phyloP scores from a whole-genome alignment of 2,888 invertebrate species.

The Amphiduros pacificus region DNA sequence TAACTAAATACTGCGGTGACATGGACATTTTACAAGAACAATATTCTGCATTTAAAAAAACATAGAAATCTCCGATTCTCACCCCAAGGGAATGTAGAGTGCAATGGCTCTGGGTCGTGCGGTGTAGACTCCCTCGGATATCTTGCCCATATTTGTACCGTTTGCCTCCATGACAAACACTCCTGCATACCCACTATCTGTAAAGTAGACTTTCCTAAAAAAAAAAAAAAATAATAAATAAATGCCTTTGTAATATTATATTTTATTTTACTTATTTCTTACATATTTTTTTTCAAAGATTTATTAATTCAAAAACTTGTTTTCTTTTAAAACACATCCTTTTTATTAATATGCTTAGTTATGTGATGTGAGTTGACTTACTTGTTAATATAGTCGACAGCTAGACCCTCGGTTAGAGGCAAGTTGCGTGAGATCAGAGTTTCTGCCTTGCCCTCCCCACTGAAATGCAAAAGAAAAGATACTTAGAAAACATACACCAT shows the following conservation, averaged over 20 bases:
- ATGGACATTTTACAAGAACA: background rate
- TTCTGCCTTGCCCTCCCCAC: too few species aligned
- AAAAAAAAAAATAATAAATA: background rate
- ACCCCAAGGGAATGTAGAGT: constrained; percentile 3
- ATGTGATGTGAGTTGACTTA: constrained; percentile 7
- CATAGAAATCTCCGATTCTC: background rate
- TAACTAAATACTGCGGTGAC: background rate
- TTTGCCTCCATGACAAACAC: constrained; percentile 2
- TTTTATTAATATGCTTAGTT: too few species aligned
- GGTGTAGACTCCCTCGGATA: background rate
- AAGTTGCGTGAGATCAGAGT: too few species aligned
- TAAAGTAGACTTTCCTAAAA: constrained; percentile 14
- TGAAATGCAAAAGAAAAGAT: too few species aligned
- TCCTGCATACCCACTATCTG: background rate
- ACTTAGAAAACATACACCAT: too few species aligned
- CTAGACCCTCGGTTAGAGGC: constrained; percentile 46
- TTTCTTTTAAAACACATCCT: too few species aligned
- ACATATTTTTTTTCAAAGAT: background rate
- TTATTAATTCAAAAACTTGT: background rate
- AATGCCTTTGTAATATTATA: too few species aligned
- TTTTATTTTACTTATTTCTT: background rate
- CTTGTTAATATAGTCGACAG: constrained; percentile 75
- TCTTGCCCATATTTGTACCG: constrained; percentile 1
- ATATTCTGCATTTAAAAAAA: background rate
- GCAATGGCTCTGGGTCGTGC: constrained; percentile 3